Conservation (phyloP, 2,888 invertebrate species). For the Deilephila elpenor region DNA sequence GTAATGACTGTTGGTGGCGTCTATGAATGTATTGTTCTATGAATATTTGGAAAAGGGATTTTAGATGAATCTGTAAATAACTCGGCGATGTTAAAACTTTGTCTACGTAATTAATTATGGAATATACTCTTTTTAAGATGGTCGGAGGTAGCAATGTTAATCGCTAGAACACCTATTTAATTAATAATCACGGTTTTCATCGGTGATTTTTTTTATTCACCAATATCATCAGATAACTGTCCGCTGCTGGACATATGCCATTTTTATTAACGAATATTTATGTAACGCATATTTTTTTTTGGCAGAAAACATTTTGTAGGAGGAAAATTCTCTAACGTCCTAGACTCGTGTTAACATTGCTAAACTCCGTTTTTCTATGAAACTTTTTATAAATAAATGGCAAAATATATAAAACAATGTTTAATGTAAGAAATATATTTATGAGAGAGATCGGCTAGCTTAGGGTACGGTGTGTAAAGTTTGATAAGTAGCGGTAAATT, state of each 20-base stretch:
- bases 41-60: not conserved
- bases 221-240: no score
- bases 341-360: conserved; percentile 9
- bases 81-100: conserved; percentile 1
- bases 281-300: no score
- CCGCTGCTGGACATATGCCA: no score
- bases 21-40: not conserved
- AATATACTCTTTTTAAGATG: not conserved
- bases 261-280: no score
- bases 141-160: conserved; percentile 12
- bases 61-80: not conserved
- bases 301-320: no score
- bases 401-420: conserved; percentile 25
- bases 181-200: not conserved
- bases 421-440: conserved; percentile 22
- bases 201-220: not conserved
- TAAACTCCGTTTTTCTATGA: not conserved
- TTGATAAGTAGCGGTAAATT: not conserved
- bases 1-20: not conserved
- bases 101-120: conserved; percentile 5
- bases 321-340: not conserved
- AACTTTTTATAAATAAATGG: conserved; percentile 23
- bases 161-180: not conserved
- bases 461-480: conserved; percentile 31
- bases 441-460: not conserved